These are phyloP conservation scores for Ciconia boyciana DNA, from an alignment of 2,113 vertebrate genomes.

Conservation along the genomic window DNA sequence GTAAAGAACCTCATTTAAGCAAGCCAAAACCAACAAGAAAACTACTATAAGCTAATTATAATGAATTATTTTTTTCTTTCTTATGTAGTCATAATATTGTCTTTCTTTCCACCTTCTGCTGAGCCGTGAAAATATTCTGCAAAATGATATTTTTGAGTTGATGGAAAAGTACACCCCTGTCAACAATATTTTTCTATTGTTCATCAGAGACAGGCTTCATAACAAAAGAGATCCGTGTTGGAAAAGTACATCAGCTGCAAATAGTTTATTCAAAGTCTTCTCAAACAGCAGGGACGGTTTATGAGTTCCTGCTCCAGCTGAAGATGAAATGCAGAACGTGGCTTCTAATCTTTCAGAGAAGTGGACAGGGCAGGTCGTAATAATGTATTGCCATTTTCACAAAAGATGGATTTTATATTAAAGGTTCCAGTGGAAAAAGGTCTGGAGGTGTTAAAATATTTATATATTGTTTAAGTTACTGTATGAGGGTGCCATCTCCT, in stretches of 20 bases:
- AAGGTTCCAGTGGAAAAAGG: background rate
- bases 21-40: background rate
- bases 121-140: slow-evolving; percentile 47
- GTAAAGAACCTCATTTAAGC: background rate
- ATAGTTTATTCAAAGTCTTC: background rate
- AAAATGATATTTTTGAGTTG: slow-evolving; percentile 19
- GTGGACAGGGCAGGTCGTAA: background rate
- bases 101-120: slow-evolving; percentile 33
- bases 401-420: background rate
- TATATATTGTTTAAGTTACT: background rate
- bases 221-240: background rate
- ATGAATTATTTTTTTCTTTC: background rate
- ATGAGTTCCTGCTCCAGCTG: background rate
- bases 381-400: background rate
- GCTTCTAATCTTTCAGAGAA: background rate
- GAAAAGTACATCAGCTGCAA: background rate
- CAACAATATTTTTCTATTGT: slow-evolving; percentile 24
- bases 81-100: slow-evolving; percentile 2
- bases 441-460: background rate
- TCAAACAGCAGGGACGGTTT: background rate
- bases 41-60: background rate
- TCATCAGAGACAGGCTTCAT: slow-evolving; percentile 28
- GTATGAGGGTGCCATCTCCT: background rate
- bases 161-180: slow-evolving; percentile 35
- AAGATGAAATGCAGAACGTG: background rate